Conservation (phyloP, 2,113 vertebrate genomes). For the Ctenomys sociabilis region DNA sequence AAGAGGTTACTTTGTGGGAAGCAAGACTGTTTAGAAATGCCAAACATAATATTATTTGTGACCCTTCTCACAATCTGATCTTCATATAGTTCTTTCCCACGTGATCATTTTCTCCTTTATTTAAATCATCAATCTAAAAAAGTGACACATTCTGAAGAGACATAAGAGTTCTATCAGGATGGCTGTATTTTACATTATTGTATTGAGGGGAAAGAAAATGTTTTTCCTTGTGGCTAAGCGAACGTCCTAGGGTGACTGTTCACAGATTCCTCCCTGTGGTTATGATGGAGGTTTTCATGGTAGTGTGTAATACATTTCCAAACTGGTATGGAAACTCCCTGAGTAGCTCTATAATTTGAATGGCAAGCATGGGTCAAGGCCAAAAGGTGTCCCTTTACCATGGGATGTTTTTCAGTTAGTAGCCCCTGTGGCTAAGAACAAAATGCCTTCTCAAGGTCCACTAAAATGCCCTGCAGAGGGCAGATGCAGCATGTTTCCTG, state of each 20-base stretch:
- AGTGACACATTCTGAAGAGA: slow-evolving; percentile 35
- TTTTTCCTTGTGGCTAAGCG: slow-evolving; percentile 41
- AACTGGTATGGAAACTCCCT: background rate
- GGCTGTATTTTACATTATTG: background rate
- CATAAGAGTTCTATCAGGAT: slow-evolving; percentile 5
- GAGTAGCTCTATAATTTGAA: slow-evolving; percentile 18
- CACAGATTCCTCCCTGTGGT: slow-evolving; percentile 25
- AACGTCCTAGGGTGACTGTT: background rate
- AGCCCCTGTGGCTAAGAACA: slow-evolving; percentile 68
- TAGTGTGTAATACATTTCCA: background rate
- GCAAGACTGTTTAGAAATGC: background rate
- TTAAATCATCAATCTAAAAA: background rate
- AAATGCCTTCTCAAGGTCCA: slow-evolving; percentile 78
- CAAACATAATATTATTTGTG: slow-evolving; percentile 51
- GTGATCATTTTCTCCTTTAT: background rate
- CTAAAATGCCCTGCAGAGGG: slow-evolving; percentile 89
- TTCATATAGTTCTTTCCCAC: slow-evolving; percentile 55
- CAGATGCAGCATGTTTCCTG: slow-evolving; percentile 86
- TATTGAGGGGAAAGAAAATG: slow-evolving; percentile 46
- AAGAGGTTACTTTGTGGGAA: slow-evolving; percentile 56
- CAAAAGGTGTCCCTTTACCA: slow-evolving; percentile 42
- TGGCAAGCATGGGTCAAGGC: slow-evolving; percentile 26
- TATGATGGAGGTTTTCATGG: background rate
- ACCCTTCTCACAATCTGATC: slow-evolving; percentile 58
- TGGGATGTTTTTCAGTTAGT: slow-evolving; percentile 48